Evolutionary conservation across 2,888 invertebrate genomes (phyloP).

Genomic region (Aphrophora alni): DNA sequence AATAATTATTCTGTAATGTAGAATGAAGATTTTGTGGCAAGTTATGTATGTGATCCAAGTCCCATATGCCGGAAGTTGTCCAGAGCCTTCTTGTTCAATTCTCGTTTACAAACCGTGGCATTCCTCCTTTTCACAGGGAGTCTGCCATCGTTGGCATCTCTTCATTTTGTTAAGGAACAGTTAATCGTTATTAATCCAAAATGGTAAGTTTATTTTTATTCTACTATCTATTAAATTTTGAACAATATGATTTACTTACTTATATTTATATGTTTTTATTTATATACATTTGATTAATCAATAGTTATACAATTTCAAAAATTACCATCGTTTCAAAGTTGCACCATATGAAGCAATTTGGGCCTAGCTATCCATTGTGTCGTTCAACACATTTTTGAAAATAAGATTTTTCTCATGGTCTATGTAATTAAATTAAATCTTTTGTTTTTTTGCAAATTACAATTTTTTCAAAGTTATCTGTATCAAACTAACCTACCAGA

Average conservation of each 20-base stretch:
- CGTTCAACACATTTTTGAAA: too few relatives aligned
- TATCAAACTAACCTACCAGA: too few relatives aligned
- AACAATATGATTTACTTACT: not conserved
- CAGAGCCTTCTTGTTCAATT: not conserved
- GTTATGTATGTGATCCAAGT: too few relatives aligned
- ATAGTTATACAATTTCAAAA: not conserved
- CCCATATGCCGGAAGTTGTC: not conserved
- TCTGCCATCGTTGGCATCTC: conserved; percentile 42
- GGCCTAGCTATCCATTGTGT: not conserved
- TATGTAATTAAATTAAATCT: too few relatives aligned
- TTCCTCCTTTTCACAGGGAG: conserved; percentile 41
- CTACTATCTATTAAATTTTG: not conserved
- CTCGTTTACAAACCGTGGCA: conserved; percentile 15
- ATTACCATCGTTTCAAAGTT: not conserved
- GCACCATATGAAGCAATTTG: not conserved
- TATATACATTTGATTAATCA: not conserved
- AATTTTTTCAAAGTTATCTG: too few relatives aligned
- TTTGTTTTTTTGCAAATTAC: too few relatives aligned
- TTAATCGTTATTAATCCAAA: conserved; percentile 84
- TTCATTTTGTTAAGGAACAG: conserved; percentile 32
- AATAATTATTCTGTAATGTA: too few relatives aligned
- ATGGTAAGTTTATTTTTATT: conserved; percentile 67
- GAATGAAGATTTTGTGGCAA: too few relatives aligned
- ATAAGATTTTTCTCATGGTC: too few relatives aligned
- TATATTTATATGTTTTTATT: not conserved